phyloP scores from a whole-genome alignment of 2,797 vertebrate species.

The Heterohyrax brucei region DNA sequence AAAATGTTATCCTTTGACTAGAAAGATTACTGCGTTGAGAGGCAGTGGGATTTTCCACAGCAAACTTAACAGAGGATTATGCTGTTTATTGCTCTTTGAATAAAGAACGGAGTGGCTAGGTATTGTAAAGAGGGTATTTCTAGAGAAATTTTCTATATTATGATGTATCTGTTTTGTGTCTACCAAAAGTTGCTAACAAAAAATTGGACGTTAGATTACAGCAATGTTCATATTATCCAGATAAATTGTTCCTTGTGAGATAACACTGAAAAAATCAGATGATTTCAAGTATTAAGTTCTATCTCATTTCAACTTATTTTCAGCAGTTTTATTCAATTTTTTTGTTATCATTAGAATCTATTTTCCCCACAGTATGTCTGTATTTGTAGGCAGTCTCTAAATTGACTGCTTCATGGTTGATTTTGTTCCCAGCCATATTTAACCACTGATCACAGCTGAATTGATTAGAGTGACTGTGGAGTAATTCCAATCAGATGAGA shows the following conservation, averaged over 20 bases:
- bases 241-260: not conserved
- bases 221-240: not conserved
- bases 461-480: slow-evolving; percentile 61
- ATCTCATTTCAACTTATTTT: slow-evolving; percentile 65
- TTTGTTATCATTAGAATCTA: slow-evolving; percentile 57
- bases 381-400: slow-evolving; percentile 64
- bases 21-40: slow-evolving; percentile 87
- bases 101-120: slow-evolving; percentile 76
- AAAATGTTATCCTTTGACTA: slow-evolving; percentile 89
- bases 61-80: slow-evolving; percentile 81
- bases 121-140: slow-evolving; percentile 77
- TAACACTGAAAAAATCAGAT: not conserved
- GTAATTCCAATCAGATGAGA: slow-evolving; percentile 71
- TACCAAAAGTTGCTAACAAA: slow-evolving; percentile 75
- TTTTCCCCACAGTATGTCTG: slow-evolving; percentile 52
- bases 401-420: slow-evolving; percentile 70
- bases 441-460: slow-evolving; percentile 63
- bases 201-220: not conserved
- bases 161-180: slow-evolving; percentile 66
- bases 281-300: slow-evolving; percentile 45
- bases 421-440: slow-evolving; percentile 68
- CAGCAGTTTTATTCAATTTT: slow-evolving; percentile 48
- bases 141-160: slow-evolving; percentile 57
- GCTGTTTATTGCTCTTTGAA: slow-evolving; percentile 77
- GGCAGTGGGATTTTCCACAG: slow-evolving; percentile 84